These are phyloP conservation scores for Mimas tiliae DNA, from an alignment of 2,888 invertebrate species.

Conservation along the genomic window DNA sequence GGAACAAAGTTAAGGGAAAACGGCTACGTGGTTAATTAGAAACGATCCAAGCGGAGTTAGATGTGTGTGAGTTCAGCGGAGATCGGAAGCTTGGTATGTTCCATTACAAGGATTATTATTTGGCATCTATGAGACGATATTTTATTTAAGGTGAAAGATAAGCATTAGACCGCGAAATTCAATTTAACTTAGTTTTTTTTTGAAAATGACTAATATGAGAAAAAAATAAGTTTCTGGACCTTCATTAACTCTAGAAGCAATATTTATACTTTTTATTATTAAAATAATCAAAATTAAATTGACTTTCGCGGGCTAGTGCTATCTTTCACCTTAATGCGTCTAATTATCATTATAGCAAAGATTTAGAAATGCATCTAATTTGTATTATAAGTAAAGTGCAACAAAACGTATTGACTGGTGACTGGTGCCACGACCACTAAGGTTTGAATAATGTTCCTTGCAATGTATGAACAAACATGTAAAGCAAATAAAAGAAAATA, in stretches of 20 bases:
- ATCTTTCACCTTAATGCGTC: too few species aligned
- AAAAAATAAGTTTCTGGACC: too few species aligned
- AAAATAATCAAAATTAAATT: too few species aligned
- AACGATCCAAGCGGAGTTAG: slow-evolving; percentile 81
- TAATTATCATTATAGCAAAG: too few species aligned
- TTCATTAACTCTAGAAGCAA: too few species aligned
- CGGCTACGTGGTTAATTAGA: slow-evolving; percentile 79
- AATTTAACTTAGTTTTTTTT: too few species aligned
- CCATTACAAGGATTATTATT: slow-evolving; percentile 79
- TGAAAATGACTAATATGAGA: too few species aligned
- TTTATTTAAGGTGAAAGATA: too few species aligned
- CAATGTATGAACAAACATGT: slow-evolving; percentile 69
- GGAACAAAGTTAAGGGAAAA: slow-evolving; percentile 85
- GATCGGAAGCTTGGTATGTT: slow-evolving; percentile 54
- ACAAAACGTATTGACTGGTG: slow-evolving; percentile 24
- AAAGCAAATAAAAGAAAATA: slow-evolving; percentile 63
- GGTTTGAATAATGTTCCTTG: slow-evolving; percentile 78
- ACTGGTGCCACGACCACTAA: slow-evolving; percentile 35
- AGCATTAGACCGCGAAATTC: too few species aligned
- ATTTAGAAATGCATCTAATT: background rate
- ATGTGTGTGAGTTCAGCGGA: slow-evolving; percentile 64
- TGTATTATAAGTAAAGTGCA: too few species aligned
- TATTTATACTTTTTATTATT: too few species aligned
- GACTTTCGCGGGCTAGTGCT: too few species aligned
- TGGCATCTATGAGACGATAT: slow-evolving; percentile 6